Evolutionary conservation across 30 jellyfish, hydroid and myxozoan genomes (phyloP).

Genomic region (Chrysaora quinquecirrha): DNA sequence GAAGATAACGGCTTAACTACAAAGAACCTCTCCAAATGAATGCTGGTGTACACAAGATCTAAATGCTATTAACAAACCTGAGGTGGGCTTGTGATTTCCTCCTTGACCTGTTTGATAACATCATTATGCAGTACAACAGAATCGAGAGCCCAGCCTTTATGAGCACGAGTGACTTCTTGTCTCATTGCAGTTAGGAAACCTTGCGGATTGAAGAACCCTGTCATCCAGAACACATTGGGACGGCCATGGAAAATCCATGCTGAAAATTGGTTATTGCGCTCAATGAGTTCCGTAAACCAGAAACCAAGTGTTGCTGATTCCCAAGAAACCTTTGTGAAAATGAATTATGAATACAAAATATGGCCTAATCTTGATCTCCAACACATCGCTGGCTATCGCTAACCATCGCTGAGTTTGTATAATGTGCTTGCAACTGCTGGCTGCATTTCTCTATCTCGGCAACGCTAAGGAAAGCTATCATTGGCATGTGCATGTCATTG

Average conservation of each 20-base stretch:
- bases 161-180: constrained; percentile 97
- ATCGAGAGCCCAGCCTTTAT: constrained; percentile 99
- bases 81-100: constrained; percentile 89
- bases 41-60: too few relatives aligned
- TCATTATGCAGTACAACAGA: constrained; percentile 96
- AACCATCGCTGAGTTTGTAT: too few relatives aligned
- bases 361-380: constrained; percentile 2
- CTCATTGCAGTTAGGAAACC: constrained; percentile 98
- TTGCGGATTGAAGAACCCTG: constrained; percentile 98
- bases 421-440: too few relatives aligned
- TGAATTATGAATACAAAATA: neutral
- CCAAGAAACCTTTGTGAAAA: constrained; percentile 82
- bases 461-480: too few relatives aligned
- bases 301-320: constrained; percentile 97
- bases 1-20: too few relatives aligned
- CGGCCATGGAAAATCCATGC: constrained; percentile 92
- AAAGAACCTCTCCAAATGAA: too few relatives aligned
- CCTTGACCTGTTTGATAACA: constrained; percentile 89
- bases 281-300: constrained; percentile 95
- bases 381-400: too few relatives aligned
- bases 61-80: too few relatives aligned
- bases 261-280: constrained; percentile 86
- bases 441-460: too few relatives aligned
- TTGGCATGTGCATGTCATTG: too few relatives aligned
- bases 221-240: constrained; percentile 98